Evolutionary conservation across 2,888 invertebrate species (phyloP), one percentile per base, ranked within the genome.

Genomic region (Coenonympha arcania): DNA sequence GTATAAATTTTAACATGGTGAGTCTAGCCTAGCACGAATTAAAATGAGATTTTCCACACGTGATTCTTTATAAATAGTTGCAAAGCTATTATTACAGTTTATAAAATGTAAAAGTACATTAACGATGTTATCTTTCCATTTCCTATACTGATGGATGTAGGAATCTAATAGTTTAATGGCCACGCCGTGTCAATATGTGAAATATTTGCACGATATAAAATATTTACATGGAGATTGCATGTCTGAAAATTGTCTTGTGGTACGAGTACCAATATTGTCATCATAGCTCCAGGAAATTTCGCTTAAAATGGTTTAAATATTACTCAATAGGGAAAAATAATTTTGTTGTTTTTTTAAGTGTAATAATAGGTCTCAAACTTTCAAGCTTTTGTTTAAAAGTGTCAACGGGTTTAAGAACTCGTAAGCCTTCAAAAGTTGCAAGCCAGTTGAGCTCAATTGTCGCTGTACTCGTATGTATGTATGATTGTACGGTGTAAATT

Each of bases 1-100:
- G 4, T 28, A 31, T 19, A 1, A 45, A 15, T 40, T 39, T 42
- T 28, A 48, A 33, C 55, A 55, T 57, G 11, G 6, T 31, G 44
- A 13, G 2, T 41, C 28, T 2, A 18, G 18, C 13, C 2, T 11
- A 24, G 4, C 28, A 13, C n/a, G 11, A 16, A 2, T 6, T 3
- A n/a, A 28, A 28, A 28, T 28, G 19, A 41, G 22, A 9, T 24
- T 39, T 22, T 24, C 9, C 22, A 13, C 39, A 15, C 15, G 22
- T 22, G 9, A 6, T 19, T 15, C 24, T 24, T 1, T 15, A 15
- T 39, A 39, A 13, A 24, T 22, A 16, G 15, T 16, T 2, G 3
- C 9, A 19, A 6, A 19, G n/a, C n/a, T 4, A 28, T 28, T 2
- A 28, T n/a, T 9, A 8, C 15, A 2, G 6, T 20, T 37, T 22